phyloP scores from a whole-genome alignment of 2,797 vertebrate species.

The Notoglanidium macrostoma region DNA sequence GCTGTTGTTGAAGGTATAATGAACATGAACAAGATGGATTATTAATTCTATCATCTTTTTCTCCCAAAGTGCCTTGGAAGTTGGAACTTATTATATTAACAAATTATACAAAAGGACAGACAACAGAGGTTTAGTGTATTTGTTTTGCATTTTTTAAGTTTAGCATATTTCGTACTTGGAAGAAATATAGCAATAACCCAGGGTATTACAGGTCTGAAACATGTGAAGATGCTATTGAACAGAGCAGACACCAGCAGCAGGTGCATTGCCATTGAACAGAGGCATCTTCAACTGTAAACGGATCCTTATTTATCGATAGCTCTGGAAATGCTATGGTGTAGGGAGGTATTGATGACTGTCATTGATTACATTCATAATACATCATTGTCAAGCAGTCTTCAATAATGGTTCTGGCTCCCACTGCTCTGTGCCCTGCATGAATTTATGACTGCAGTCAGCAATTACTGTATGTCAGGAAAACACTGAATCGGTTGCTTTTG shows the following conservation, averaged over 20 bases:
- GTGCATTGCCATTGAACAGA: constrained; percentile 12
- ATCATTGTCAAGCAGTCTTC: constrained; percentile 42
- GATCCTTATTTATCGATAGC: constrained; percentile 37
- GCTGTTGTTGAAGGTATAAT: background rate
- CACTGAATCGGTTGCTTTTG: constrained; percentile 52
- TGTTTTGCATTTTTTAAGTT: background rate
- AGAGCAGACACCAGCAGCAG: background rate
- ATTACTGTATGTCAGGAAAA: constrained; percentile 61
- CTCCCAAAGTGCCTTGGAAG: background rate
- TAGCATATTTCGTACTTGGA: background rate
- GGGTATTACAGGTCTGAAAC: background rate
- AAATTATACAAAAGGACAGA: background rate
- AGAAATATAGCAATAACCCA: background rate
- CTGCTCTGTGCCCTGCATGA: constrained; percentile 25
- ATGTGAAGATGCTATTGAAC: too few relatives aligned
- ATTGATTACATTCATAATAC: constrained; percentile 42
- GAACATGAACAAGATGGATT: background rate
- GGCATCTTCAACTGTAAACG: constrained; percentile 20
- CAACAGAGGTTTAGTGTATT: background rate
- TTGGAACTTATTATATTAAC: background rate
- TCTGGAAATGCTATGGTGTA: constrained; percentile 20
- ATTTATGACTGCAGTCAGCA: constrained; percentile 18
- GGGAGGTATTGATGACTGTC: constrained; percentile 24
- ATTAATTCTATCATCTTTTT: background rate
- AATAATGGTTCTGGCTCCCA: constrained; percentile 33